These are phyloP conservation scores for Anisognathus igniventris DNA, from an alignment of 2,797 vertebrate genomes.

Conservation along the genomic window DNA sequence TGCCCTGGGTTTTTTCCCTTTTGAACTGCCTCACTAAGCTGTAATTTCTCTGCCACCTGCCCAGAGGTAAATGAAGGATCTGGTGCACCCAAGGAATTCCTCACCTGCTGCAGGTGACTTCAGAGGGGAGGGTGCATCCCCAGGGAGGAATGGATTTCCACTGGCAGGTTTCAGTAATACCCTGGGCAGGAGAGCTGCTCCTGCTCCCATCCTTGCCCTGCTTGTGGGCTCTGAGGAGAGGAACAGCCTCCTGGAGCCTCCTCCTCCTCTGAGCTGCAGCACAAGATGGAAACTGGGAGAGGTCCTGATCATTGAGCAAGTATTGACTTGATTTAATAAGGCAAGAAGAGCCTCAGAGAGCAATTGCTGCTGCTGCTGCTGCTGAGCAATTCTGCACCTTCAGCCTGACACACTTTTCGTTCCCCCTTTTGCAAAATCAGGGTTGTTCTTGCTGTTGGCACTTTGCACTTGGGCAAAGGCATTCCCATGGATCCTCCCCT, in stretches of 20 bases:
- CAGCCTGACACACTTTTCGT: not conserved
- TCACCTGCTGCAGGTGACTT: conserved; percentile 47
- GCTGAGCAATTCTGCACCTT: not conserved
- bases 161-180: not conserved
- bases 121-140: conserved; percentile 30
- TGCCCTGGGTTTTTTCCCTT: conserved; percentile 42
- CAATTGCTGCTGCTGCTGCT: not conserved
- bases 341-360: not conserved
- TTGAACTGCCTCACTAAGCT: conserved; percentile 53
- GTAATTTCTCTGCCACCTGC: conserved; percentile 57
- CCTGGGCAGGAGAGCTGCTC: not conserved
- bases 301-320: conserved; percentile 33
- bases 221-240: not conserved
- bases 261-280: not conserved
- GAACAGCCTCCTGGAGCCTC: not conserved
- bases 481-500: not conserved
- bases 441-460: not conserved
- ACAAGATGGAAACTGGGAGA: not conserved
- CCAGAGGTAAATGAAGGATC: conserved; percentile 46
- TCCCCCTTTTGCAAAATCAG: not conserved
- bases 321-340: conserved; percentile 33
- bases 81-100: conserved; percentile 56
- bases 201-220: not conserved
- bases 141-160: not conserved
- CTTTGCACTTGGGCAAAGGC: not conserved